Percentiles rank a stretch among this genome's conserved stretches.
These are phyloP conservation scores for Cyaniris semiargus DNA, from an alignment of 2,888 invertebrate genomes.

Conservation along the genomic window DNA sequence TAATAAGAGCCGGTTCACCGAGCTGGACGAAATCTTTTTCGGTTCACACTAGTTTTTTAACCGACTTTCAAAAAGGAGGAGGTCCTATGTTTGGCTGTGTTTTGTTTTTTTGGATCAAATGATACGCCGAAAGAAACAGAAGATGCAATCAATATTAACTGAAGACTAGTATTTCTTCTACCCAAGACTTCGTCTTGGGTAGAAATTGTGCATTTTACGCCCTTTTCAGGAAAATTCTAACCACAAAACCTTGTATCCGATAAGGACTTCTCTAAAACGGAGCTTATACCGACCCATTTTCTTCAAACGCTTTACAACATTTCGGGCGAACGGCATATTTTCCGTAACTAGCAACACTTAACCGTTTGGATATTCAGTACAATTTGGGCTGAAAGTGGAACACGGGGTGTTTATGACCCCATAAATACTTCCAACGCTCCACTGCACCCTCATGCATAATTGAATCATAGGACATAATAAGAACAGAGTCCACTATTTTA, in stretches of 20 bases:
- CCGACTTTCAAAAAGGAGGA: no score
- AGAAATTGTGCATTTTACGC: background rate
- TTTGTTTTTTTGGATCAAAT: background rate
- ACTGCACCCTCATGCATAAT: slow-evolving; percentile 65
- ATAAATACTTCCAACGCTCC: slow-evolving; percentile 62
- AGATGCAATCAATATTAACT: background rate
- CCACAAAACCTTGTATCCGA: background rate
- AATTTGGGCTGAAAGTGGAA: background rate
- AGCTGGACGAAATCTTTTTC: background rate
- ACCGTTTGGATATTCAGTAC: slow-evolving; percentile 8
- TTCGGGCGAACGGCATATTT: background rate
- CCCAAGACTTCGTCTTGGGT: no score
- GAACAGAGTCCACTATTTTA: slow-evolving; percentile 35
- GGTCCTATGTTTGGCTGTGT: no score
- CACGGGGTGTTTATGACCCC: slow-evolving; percentile 54
- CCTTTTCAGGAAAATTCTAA: background rate
- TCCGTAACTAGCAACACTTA: slow-evolving; percentile 5
- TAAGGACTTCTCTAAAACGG: background rate
- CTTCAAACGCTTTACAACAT: background rate
- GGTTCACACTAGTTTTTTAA: background rate
- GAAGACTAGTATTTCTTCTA: no score
- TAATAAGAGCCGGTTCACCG: background rate
- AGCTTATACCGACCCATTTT: background rate
- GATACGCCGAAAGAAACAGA: background rate
- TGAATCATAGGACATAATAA: slow-evolving; percentile 51